A percentile compares a stretch with the other conserved stretches of the same genome.
phyloP scores from a whole-genome alignment of 2,888 invertebrate species.

The Apodemia mormo region DNA sequence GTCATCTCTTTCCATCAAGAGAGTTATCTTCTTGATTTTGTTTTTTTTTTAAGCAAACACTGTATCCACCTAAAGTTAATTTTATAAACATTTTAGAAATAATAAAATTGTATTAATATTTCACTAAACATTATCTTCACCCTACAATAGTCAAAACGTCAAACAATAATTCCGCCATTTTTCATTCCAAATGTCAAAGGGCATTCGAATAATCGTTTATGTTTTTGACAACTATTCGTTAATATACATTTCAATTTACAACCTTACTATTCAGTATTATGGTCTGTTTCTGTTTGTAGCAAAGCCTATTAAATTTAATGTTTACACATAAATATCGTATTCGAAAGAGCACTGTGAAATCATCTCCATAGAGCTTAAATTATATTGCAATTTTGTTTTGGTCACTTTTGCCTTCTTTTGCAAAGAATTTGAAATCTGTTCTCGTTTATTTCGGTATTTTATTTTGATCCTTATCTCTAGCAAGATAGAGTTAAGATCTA shows the following conservation, averaged over 20 bases:
- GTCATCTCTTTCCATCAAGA: too few relatives aligned
- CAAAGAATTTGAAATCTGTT: slow-evolving; percentile 6
- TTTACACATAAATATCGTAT: not conserved
- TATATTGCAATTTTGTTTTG: slow-evolving; percentile 25
- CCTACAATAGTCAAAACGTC: slow-evolving; percentile 18
- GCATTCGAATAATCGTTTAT: slow-evolving; percentile 44
- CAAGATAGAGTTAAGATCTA: slow-evolving; percentile 10
- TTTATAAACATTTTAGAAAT: too few relatives aligned
- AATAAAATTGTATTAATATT: not conserved
- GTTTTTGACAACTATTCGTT: slow-evolving; percentile 39
- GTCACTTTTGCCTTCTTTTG: slow-evolving; percentile 6
- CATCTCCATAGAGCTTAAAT: not conserved
- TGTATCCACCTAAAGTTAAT: too few relatives aligned
- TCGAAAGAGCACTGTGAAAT: not conserved
- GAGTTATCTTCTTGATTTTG: too few relatives aligned
- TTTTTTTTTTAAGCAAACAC: too few relatives aligned
- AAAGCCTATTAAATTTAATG: not conserved
- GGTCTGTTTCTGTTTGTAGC: not conserved
- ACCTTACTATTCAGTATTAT: not conserved
- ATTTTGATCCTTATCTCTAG: not conserved
- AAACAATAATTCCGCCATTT: slow-evolving; percentile 24
- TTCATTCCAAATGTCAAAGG: slow-evolving; percentile 43
- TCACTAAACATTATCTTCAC: slow-evolving; percentile 19
- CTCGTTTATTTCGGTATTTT: slow-evolving; percentile 11
- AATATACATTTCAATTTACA: slow-evolving; percentile 28